Percentiles rank a stretch among this genome's conserved stretches.
Conservation (phyloP, 2,888 invertebrate genomes). For the Xanthorhoe spadicearia region DNA sequence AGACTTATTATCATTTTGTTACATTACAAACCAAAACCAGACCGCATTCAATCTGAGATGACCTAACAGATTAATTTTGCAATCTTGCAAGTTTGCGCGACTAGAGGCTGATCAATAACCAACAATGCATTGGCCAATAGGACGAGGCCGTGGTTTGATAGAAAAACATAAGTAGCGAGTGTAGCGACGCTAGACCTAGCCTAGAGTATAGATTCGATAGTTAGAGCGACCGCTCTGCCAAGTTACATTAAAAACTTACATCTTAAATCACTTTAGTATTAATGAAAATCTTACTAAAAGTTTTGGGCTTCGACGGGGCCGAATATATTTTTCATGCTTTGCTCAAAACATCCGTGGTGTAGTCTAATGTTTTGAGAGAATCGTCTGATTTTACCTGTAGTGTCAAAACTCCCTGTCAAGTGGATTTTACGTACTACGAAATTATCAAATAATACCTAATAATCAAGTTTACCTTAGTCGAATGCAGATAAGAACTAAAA, state of each 20-base stretch:
- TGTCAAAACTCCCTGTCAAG: no score
- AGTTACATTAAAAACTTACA: no score
- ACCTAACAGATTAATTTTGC: constrained; percentile 15
- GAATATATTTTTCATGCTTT: no score
- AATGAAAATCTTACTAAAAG: no score
- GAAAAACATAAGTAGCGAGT: constrained; percentile 1
- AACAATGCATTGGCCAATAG: constrained; percentile 23
- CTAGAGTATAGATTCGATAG: not conserved
- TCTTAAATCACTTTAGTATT: no score
- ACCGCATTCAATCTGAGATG: constrained; percentile 9
- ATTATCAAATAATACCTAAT: no score
- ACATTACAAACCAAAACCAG: constrained; percentile 1
- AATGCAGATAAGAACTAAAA: not conserved
- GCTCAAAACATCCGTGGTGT: no score
- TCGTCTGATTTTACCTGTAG: no score
- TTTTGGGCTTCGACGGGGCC: no score
- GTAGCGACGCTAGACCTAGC: not conserved
- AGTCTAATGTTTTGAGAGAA: no score
- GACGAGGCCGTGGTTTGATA: constrained; percentile 14
- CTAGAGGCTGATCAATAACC: constrained; percentile 20
- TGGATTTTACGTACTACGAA: not conserved
- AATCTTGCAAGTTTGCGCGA: constrained; percentile 15
- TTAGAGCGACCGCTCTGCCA: no score
- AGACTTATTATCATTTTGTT: not conserved
- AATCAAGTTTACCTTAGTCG: not conserved